These are phyloP conservation scores for Conopomorpha cramerella DNA, from an alignment of 1,140 invertebrate species.

Conservation along the genomic window DNA sequence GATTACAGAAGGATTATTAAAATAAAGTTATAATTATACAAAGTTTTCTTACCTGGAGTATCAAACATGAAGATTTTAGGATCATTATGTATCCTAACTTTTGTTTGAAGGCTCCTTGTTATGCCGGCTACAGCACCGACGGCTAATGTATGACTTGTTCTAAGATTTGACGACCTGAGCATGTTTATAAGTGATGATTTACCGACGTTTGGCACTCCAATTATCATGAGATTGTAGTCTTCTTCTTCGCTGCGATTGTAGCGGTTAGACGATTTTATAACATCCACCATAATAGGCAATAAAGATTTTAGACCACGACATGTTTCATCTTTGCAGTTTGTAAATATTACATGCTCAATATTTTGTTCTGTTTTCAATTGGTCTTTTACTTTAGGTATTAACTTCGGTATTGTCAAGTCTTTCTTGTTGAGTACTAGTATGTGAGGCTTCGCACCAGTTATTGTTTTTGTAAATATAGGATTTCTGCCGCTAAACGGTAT, in stretches of 20 bases:
- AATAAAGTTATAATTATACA: too few relatives aligned
- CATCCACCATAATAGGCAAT: constrained; percentile 69
- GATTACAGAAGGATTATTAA: too few relatives aligned
- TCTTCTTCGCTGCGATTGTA: constrained; percentile 70
- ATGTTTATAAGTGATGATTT: constrained; percentile 96
- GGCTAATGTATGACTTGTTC: constrained; percentile 59
- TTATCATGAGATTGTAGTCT: constrained; percentile 86
- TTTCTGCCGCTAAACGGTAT: constrained; percentile 85
- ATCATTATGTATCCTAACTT: constrained; percentile 83
- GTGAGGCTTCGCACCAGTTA: constrained; percentile 86
- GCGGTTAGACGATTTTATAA: constrained; percentile 75
- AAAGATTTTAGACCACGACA: constrained; percentile 68
- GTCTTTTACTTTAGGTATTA: constrained; percentile 58
- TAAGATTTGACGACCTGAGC: constrained; percentile 71
- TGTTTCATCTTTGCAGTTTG: constrained; percentile 74
- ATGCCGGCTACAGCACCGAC: constrained; percentile 88
- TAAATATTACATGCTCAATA: constrained; percentile 75
- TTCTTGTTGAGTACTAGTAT: constrained; percentile 92
- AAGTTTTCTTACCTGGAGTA: constrained; percentile 69
- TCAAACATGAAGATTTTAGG: constrained; percentile 89
- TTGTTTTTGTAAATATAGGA: constrained; percentile 72
- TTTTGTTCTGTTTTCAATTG: constrained; percentile 60
- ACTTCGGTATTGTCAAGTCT: constrained; percentile 71
- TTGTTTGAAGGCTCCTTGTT: constrained; percentile 82
- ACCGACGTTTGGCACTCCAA: constrained; percentile 97